Percentiles rank a stretch among this genome's conserved stretches.
These are phyloP conservation scores for Yponomeuta cagnagella DNA, from an alignment of 2,888 invertebrate species.

Conservation along the genomic window DNA sequence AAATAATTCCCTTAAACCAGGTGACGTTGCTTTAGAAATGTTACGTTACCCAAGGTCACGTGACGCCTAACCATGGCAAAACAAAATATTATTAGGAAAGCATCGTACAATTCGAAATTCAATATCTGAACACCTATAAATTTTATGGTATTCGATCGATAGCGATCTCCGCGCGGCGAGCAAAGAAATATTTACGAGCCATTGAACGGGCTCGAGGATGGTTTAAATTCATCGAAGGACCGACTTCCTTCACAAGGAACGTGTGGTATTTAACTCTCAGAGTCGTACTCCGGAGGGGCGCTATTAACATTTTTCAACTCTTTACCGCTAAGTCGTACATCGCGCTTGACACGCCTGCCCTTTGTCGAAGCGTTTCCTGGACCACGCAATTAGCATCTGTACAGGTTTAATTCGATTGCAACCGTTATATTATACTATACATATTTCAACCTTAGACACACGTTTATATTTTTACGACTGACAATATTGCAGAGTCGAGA, in stretches of 20 bases:
- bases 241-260: conserved; percentile 17
- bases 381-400: neutral
- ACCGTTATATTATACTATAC: no score
- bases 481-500: neutral
- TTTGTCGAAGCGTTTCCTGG: conserved; percentile 10
- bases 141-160: conserved; percentile 55
- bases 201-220: conserved; percentile 41
- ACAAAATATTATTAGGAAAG: conserved; percentile 33
- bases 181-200: conserved; percentile 49
- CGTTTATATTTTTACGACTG: neutral
- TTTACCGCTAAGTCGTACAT: conserved; percentile 10
- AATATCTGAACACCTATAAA: conserved; percentile 56
- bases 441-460: neutral
- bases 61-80: neutral
- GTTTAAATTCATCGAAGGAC: conserved; percentile 55
- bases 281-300: conserved; percentile 19
- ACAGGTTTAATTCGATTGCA: neutral
- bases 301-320: conserved; percentile 22
- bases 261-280: conserved; percentile 28
- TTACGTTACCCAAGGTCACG: neutral
- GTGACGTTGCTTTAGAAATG: neutral
- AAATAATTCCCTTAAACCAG: conserved; percentile 28
- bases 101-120: conserved; percentile 52
- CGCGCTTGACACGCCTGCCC: conserved; percentile 10
- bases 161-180: conserved; percentile 43